Evolutionary conservation across 2,797 vertebrate genomes (phyloP), one percentile per base, ranked within the genome.

Genomic region (Meriones psammophilus): DNA sequence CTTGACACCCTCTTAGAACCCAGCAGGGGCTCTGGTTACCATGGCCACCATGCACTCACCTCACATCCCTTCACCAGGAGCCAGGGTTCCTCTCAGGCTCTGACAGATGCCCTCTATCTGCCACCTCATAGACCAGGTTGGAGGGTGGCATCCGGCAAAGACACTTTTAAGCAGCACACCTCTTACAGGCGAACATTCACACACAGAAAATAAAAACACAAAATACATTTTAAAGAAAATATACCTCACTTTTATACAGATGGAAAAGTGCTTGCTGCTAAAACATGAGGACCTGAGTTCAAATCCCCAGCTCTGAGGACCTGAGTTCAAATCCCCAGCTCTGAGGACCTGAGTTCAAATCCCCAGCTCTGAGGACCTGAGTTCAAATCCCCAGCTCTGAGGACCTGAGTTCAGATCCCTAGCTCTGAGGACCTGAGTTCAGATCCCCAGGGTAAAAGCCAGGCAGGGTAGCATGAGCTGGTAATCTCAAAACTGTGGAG

Each of bases 91-190:
- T 9, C 15, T 58, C 58, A 3, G 13, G 42, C 30, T 83, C n/a
- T 42, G n/a, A 8, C 42, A 71, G 68, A 7, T 42, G 64, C 62
- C 15, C 22, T 86, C 0, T 0, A 69, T 76, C 0, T 69, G 76
- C 68, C 50, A 68, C 8, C n/a, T 28, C 36, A 76, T 33, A 85
- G 13, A 86, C 92, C 60, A 33, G 0, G 0, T 69, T 66, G 81
- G 50, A 0, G 8, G 88, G 84, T 89, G 91, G 71, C 76, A 86
- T 68, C 77, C 33, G 81, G 46, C 0, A 26, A 97, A 92, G 77
- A 94, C 80, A 95, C 50, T n/a, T 60, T 94, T 30, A 95, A 88
- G 87, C 68, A 92, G 33, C 78, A 8, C 86, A 80, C 26, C 80
- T 91, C 28, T 96, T 96, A 10, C 28, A 30, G 39, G 30, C 28